These are phyloP conservation scores for Dromas ardeola DNA, from an alignment of 2,113 vertebrate species.

Conservation along the genomic window DNA sequence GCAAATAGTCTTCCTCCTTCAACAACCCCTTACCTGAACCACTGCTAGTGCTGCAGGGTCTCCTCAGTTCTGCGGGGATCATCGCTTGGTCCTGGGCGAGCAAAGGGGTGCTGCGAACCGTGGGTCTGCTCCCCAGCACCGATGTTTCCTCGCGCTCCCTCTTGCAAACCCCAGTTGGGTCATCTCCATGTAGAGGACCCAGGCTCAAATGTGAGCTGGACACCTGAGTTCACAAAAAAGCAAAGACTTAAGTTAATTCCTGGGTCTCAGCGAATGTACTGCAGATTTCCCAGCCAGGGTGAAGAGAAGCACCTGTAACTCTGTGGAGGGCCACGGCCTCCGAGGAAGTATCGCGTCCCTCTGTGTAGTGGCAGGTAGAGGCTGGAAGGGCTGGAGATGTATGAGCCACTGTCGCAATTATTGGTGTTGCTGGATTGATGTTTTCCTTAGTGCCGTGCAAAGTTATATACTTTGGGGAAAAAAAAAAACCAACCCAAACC, in stretches of 20 bases:
- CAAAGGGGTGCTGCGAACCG: neutral
- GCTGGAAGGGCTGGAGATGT: neutral
- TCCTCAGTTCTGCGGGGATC: neutral
- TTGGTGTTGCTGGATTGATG: conserved; percentile 25
- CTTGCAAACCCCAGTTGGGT: neutral
- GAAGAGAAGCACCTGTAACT: neutral
- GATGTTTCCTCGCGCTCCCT: neutral
- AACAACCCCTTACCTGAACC: neutral
- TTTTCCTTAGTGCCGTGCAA: neutral
- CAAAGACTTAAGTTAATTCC: neutral
- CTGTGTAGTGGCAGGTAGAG: neutral
- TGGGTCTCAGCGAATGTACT: neutral
- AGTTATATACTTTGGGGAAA: neutral
- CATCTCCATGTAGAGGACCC: neutral
- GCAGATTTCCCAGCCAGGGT: neutral
- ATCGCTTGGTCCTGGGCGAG: neutral
- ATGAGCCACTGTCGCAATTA: neutral
- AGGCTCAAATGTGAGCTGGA: neutral
- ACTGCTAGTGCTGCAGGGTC: neutral
- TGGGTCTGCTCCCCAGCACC: neutral
- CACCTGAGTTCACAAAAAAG: neutral
- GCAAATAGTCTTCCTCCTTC: neutral
- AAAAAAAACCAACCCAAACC: neutral
- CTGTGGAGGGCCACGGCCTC: neutral
- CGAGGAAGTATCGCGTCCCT: neutral